Percentiles rank a stretch among this genome's conserved stretches.
These are phyloP conservation scores for Mungos mungo DNA, from an alignment of 2,113 vertebrate genomes.

Conservation along the genomic window DNA sequence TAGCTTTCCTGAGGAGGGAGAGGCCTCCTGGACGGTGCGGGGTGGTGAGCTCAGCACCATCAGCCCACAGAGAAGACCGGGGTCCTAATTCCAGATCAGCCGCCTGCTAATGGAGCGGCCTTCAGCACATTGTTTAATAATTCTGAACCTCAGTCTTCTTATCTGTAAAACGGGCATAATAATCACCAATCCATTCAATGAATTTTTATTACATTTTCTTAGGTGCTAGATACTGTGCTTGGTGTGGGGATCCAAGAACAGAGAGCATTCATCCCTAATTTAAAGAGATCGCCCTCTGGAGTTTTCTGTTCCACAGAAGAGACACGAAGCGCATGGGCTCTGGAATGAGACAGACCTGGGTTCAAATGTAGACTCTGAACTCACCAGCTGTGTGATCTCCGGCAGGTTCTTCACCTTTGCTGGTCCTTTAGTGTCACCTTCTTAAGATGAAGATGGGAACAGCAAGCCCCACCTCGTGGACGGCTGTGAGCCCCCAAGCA, in stretches of 20 bases:
- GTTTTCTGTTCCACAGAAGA: background rate
- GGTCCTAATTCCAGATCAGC: background rate
- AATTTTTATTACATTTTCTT: background rate
- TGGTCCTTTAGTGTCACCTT: background rate
- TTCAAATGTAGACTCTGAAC: background rate
- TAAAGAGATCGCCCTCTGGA: background rate
- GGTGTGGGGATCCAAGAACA: background rate
- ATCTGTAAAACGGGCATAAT: background rate
- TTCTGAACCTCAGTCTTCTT: background rate
- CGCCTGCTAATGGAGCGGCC: background rate
- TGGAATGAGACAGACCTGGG: background rate
- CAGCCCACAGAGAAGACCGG: background rate
- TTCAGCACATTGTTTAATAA: background rate
- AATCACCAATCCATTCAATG: background rate
- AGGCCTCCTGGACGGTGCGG: fast-evolving
- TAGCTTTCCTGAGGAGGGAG: background rate
- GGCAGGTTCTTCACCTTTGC: background rate
- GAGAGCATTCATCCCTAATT: background rate
- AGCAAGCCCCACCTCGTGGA: background rate
- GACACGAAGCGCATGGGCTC: background rate
- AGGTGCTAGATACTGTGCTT: background rate
- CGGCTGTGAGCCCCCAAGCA: background rate
- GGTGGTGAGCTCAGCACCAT: background rate
- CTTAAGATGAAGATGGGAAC: background rate
- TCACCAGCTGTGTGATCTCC: background rate